phyloP scores from a whole-genome alignment of 1,140 invertebrate genomes.

The Fragariocoptes setiger region DNA sequence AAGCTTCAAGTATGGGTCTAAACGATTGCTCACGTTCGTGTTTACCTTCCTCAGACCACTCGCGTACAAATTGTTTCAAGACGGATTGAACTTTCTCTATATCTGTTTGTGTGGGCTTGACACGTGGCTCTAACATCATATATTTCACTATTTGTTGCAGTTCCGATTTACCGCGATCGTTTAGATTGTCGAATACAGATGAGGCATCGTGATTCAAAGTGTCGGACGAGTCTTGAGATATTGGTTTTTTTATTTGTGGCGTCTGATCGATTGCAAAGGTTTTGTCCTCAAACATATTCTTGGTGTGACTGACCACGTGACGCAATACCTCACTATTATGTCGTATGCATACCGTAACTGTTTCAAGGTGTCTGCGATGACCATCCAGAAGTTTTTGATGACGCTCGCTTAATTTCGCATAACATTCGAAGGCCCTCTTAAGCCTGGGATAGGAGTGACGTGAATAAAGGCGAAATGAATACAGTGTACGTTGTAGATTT shows the following conservation, averaged over 20 bases:
- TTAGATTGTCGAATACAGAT: neutral
- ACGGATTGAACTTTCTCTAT: constrained; percentile 64
- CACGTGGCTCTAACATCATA: neutral
- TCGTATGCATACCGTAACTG: constrained; percentile 41
- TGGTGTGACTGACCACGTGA: constrained; percentile 43
- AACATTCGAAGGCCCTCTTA: too few relatives aligned
- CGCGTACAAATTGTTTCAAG: constrained; percentile 70
- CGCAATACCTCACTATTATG: constrained; percentile 52
- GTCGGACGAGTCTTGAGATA: too few relatives aligned
- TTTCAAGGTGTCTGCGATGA: constrained; percentile 38
- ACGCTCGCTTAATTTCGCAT: constrained; percentile 19
- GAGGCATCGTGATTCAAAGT: too few relatives aligned
- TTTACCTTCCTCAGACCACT: constrained; percentile 61
- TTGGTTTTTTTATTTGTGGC: too few relatives aligned
- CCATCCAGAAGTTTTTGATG: constrained; percentile 40
- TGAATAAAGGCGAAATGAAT: too few relatives aligned
- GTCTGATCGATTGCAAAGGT: constrained; percentile 19
- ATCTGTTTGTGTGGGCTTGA: constrained; percentile 18
- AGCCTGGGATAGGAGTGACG: too few relatives aligned
- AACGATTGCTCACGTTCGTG: constrained; percentile 58
- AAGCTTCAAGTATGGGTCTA: constrained; percentile 53
- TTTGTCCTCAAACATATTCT: constrained; percentile 49
- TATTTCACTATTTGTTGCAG: neutral
- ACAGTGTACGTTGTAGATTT: too few relatives aligned
- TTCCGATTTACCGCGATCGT: neutral